Conservation (phyloP, 1,140 invertebrate species). For the Plectrocnemia conspersa region DNA sequence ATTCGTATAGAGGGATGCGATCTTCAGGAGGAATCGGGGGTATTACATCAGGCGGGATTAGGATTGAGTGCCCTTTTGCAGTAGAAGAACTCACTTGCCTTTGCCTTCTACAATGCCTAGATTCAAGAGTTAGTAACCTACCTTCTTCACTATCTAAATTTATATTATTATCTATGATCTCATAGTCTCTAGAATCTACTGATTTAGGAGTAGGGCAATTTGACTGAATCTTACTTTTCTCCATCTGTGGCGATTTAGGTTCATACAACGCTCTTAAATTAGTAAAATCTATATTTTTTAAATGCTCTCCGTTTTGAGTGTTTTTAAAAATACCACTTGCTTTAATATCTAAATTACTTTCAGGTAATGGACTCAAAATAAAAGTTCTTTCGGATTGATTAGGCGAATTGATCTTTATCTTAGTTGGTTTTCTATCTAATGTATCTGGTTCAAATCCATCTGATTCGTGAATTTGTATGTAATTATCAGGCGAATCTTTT, state of each 20-base stretch:
- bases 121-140: slow-evolving; percentile 57
- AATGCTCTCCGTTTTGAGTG: slow-evolving; percentile 39
- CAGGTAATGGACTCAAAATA: slow-evolving; percentile 16
- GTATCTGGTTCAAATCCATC: slow-evolving; percentile 81
- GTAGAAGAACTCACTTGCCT: slow-evolving; percentile 51
- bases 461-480: slow-evolving; percentile 63
- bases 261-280: slow-evolving; percentile 71
- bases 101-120: slow-evolving; percentile 65
- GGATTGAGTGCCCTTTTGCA: slow-evolving; percentile 43
- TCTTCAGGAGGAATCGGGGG: slow-evolving; percentile 55
- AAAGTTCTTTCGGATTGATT: slow-evolving; percentile 10
- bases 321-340: slow-evolving; percentile 60
- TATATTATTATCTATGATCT: slow-evolving; percentile 28
- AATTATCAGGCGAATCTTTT: slow-evolving; percentile 65
- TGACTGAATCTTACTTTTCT: background rate
- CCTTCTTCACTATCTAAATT: slow-evolving; percentile 48
- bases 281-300: slow-evolving; percentile 53
- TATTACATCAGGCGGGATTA: slow-evolving; percentile 60
- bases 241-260: slow-evolving; percentile 50
- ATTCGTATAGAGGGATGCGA: slow-evolving; percentile 54
- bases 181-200: slow-evolving; percentile 30
- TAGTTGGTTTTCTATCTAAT: slow-evolving; percentile 72
- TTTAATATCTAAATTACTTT: slow-evolving; percentile 26
- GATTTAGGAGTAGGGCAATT: slow-evolving; percentile 29
- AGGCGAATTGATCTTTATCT: slow-evolving; percentile 44